A percentile compares a stretch with the other conserved stretches of the same genome.
These are phyloP conservation scores for Drosophila macrothrix DNA, from an alignment of 2,888 invertebrate genomes.

Conservation along the genomic window DNA sequence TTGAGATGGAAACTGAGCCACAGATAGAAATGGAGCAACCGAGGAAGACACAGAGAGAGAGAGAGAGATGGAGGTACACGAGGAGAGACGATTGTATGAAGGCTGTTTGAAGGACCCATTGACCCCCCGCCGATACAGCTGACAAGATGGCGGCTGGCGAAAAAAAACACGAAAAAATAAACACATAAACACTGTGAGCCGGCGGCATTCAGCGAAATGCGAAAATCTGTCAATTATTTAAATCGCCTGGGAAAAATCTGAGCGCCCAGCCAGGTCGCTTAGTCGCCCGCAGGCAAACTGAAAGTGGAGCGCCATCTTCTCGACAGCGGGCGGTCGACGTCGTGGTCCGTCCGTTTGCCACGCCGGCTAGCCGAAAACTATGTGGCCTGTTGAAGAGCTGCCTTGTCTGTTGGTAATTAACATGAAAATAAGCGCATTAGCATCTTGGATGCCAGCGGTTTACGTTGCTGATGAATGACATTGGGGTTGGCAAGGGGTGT, in stretches of 20 bases:
- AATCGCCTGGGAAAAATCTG: slow-evolving; percentile 73
- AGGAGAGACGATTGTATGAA: not conserved
- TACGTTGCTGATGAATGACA: slow-evolving; percentile 37
- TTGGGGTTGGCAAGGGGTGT: not conserved
- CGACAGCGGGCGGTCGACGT: slow-evolving; percentile 27
- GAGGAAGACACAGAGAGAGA: not conserved
- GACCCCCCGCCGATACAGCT: slow-evolving; percentile 50
- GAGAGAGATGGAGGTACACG: not conserved
- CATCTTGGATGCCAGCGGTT: slow-evolving; percentile 58
- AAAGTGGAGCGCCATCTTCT: slow-evolving; percentile 14
- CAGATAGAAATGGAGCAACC: not conserved
- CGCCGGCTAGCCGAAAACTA: slow-evolving; percentile 35
- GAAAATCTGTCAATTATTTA: slow-evolving; percentile 80
- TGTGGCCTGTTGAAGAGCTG: slow-evolving; percentile 35
- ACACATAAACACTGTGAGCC: slow-evolving; percentile 54
- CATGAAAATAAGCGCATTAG: slow-evolving; percentile 77
- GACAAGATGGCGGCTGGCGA: slow-evolving; percentile 38
- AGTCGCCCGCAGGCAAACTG: slow-evolving; percentile 41
- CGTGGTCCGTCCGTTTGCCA: slow-evolving; percentile 4
- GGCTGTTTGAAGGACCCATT: slow-evolving; percentile 45
- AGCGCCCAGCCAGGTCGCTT: slow-evolving; percentile 36
- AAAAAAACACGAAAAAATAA: slow-evolving; percentile 9
- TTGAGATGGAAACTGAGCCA: slow-evolving; percentile 21
- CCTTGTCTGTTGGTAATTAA: slow-evolving; percentile 75
- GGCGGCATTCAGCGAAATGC: slow-evolving; percentile 52